phyloP scores from a whole-genome alignment of 2,888 invertebrate species.

The Microchrysa polita region DNA sequence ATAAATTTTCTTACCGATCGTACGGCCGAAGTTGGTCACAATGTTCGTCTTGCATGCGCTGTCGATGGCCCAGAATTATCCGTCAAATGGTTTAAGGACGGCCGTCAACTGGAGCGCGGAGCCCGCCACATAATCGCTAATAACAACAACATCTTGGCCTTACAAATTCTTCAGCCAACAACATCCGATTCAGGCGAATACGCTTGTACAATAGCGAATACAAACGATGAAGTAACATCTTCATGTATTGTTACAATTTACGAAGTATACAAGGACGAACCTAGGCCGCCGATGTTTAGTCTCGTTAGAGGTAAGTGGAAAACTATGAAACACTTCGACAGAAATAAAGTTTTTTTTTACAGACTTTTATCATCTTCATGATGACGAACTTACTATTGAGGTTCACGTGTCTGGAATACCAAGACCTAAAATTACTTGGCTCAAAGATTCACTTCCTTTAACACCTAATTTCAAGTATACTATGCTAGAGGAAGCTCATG shows the following conservation, averaged over 20 bases:
- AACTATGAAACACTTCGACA: background rate
- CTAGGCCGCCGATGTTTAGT: constrained; percentile 79
- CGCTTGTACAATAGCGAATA: constrained; percentile 76
- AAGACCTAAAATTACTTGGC: constrained; percentile 61
- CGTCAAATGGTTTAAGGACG: constrained; percentile 81
- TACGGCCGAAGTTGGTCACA: constrained; percentile 77
- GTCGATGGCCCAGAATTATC: constrained; percentile 77
- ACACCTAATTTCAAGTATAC: constrained; percentile 62
- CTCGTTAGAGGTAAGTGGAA: constrained; percentile 67
- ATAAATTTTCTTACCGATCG: constrained; percentile 75
- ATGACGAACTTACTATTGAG: constrained; percentile 72
- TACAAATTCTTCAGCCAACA: constrained; percentile 69
- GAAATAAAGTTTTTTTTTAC: constrained; percentile 16
- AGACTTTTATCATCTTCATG: constrained; percentile 65
- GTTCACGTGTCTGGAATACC: constrained; percentile 63
- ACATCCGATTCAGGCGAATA: constrained; percentile 74
- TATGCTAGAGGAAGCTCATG: constrained; percentile 62
- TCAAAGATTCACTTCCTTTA: constrained; percentile 60
- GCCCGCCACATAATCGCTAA: constrained; percentile 65
- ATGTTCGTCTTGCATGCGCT: constrained; percentile 81
- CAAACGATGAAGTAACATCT: constrained; percentile 76
- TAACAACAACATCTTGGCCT: constrained; percentile 69
- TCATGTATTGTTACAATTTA: constrained; percentile 80
- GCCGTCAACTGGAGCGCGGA: constrained; percentile 64
- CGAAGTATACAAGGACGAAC: constrained; percentile 75